Evolutionary conservation across 2,113 vertebrate species (phyloP), one percentile per base, ranked within the genome.

Genomic region (Lampris incognitus): DNA sequence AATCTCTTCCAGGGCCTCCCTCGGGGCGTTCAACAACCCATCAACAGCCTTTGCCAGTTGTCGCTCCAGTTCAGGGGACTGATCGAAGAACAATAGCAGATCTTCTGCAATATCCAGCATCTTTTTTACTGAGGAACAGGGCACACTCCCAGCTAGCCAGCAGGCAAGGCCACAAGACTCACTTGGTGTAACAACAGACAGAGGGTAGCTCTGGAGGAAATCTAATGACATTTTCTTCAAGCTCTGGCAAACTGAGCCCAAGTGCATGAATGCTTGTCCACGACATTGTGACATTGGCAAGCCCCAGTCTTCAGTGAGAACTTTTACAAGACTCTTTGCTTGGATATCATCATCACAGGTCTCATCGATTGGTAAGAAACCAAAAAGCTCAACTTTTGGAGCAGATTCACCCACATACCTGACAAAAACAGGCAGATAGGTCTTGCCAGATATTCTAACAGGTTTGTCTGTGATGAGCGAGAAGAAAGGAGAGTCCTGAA

Each of bases 281-380:
- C 97, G 95, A 70, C 97, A 99, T 85, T 95, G 96, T 13, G 95
- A 95, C 97, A 99, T 97, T 41, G 97, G 96, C 11, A 99, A 85
- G 4, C 96, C 95, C 98, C 97, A 99, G 62, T 97, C 96, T 55
- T 98, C 97, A 0, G 95, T 96, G 58, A 99, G 93, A 2, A 94
- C 94, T 0, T 90, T 80, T 0, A 96, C 93, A 2, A 99, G 96
- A 39, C 94, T 95, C 42, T 95, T 95, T 0, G 96, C 95, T 85
- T 97, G 92, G 5, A 69, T 67, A 10, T 93, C 96, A 4, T 94
- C 86, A 1, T 96, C 95, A 0, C 91, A 75, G 44, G 48, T 88
- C 62, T 91, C 92, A 61, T 97, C 94, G 2, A 96, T 96, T 0
- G 95, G 96, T 54, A 99, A 85, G 83, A 98, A 99, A 0, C 97